Evolutionary conservation across 1,140 invertebrate genomes (phyloP).

Genomic region (Drosophila takahashii): DNA sequence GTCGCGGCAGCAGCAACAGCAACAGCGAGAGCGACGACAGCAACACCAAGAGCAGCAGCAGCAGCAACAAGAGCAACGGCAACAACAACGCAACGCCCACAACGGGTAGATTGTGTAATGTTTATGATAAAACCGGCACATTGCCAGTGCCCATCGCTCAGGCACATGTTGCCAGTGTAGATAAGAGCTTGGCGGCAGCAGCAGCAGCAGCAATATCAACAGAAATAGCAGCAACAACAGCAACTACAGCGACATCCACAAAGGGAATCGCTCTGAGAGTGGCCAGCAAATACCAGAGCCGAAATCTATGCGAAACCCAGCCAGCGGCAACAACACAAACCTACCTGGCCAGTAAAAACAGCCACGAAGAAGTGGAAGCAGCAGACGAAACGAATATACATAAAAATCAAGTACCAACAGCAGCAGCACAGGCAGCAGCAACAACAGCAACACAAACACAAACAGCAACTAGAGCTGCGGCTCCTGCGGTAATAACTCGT

Average conservation of each 20-base stretch:
- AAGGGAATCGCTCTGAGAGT: slow-evolving; percentile 38
- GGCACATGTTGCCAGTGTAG: slow-evolving; percentile 52
- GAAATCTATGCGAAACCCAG: slow-evolving; percentile 76
- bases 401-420: slow-evolving; percentile 79
- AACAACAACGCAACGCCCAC: slow-evolving; percentile 67
- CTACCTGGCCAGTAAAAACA: slow-evolving; percentile 76
- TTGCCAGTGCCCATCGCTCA: slow-evolving; percentile 22
- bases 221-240: slow-evolving; percentile 1
- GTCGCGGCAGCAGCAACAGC: slow-evolving; percentile 24
- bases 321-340: slow-evolving; percentile 69
- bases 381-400: slow-evolving; percentile 79
- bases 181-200: slow-evolving; percentile 15
- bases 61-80: slow-evolving; percentile 14
- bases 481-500: slow-evolving; percentile 80
- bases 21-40: slow-evolving; percentile 21
- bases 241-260: slow-evolving; percentile 31
- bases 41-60: slow-evolving; percentile 16
- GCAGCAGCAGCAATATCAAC: slow-evolving; percentile 30
- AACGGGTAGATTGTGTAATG: slow-evolving; percentile 75
- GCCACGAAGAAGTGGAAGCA: slow-evolving; percentile 68
- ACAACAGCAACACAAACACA: slow-evolving; percentile 14
- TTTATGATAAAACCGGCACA: slow-evolving; percentile 61
- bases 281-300: slow-evolving; percentile 67
- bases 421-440: slow-evolving; percentile 18
- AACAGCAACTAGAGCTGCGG: slow-evolving; percentile 45